These are phyloP conservation scores for Zonitis immaculata DNA, from an alignment of 2,888 invertebrate species.

Conservation along the genomic window DNA sequence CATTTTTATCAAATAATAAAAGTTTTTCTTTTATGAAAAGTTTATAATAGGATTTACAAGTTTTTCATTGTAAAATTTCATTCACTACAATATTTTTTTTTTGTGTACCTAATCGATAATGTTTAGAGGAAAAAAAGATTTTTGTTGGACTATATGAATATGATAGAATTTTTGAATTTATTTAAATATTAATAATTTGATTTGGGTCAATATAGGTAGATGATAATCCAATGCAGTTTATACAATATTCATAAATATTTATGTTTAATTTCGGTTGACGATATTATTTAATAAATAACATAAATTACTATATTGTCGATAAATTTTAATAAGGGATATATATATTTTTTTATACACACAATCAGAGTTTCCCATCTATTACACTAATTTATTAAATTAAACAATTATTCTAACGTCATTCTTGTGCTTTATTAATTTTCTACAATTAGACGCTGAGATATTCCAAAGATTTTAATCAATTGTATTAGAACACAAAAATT, in stretches of 20 bases:
- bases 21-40: neutral
- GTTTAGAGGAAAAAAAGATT: neutral
- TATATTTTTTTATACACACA: no score
- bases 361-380: no score
- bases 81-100: neutral
- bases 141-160: neutral
- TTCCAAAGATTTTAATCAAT: neutral
- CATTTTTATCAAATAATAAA: neutral
- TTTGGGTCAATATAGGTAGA: neutral
- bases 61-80: neutral
- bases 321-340: neutral
- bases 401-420: neutral
- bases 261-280: neutral
- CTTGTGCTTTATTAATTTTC: neutral
- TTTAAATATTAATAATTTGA: neutral
- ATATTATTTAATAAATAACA: neutral
- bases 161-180: neutral
- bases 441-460: neutral
- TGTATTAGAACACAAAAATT: slow-evolving; percentile 7
- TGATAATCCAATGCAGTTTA: neutral
- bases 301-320: neutral
- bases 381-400: no score
- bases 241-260: neutral
- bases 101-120: neutral
- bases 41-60: neutral